Base-by-base conservation (phyloP, 1,140 invertebrate genomes). In the Bicyclus anynana region DNA sequence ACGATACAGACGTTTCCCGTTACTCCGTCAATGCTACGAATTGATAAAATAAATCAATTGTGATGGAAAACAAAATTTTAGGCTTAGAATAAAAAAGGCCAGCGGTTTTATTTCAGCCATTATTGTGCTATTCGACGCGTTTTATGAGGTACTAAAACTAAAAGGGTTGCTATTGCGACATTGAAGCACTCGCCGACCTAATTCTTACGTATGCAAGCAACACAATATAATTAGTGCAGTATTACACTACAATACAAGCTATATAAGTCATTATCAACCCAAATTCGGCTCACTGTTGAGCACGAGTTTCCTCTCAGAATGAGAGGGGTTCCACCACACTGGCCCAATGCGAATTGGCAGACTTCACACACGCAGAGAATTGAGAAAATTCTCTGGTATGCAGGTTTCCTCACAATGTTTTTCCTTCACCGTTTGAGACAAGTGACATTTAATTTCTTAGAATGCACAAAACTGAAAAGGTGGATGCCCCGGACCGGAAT, bases 71-170 rank as follows among this genome's bases (percentile, higher is more conserved):
- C 26, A 37, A 57, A 48, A 17, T 12, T 42, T 27, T 10, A 33
- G 21, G 18, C 23, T 57, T 42, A 7, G 42, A 57, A 56, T 52
- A 60, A 57, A 64, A 65, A 67, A 67, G 51, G 51, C 48, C 53
- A 27, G 33, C 42, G 42, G 33, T 67, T 61, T 63, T 62, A 61
- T 59, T 62, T 61, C 66, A 71, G 73, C 67, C 69, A 72, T 73
- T 75, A 69, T 56, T 58, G 55, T 65, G 62, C 55, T 66, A 68
- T 77, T 67, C 53, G 35, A 67, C 57, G 69, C 56, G 65, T 73
- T 86, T 86, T 84, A 84, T 81, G 60, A 53, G 59, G 57, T 62
- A 77, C 62, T 84, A 86, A 86, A 86, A 75, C 76, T 80, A 78
- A 83, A 86, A 86, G 73, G 83, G 77, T 79, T 74, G 67, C 67